Evolutionary conservation across 2,113 vertebrate genomes (phyloP).

Genomic region (Cepphus grylle): DNA sequence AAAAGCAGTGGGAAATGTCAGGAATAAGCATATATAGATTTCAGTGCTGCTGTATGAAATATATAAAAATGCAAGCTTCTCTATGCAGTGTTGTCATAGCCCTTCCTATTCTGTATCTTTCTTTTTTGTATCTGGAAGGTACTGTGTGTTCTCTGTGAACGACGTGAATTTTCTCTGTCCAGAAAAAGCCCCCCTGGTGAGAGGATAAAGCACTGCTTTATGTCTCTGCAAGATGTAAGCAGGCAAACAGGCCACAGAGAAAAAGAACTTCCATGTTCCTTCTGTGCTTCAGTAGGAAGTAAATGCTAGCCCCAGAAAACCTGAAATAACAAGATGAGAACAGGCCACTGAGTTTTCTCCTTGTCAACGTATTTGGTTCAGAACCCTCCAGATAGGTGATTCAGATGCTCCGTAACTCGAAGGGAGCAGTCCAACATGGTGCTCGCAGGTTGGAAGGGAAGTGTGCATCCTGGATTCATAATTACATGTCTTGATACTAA

Average conservation of each 20-base stretch:
- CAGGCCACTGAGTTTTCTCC: neutral
- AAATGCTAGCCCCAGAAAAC: neutral
- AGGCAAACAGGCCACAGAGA: neutral
- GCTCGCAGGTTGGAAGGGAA: neutral
- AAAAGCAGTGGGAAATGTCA: neutral
- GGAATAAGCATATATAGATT: neutral
- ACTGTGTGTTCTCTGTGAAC: neutral
- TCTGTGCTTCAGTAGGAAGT: neutral
- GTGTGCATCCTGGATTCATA: neutral
- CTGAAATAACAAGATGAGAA: neutral
- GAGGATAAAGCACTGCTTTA: neutral
- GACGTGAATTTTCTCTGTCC: neutral
- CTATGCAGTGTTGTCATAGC: neutral
- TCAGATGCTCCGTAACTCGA: neutral
- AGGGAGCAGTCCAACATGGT: neutral
- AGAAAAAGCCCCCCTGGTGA: neutral
- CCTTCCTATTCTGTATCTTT: neutral
- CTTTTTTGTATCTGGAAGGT: neutral
- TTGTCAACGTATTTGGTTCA: neutral
- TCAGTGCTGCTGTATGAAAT: neutral
- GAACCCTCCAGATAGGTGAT: neutral
- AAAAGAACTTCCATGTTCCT: neutral
- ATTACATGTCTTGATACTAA: neutral
- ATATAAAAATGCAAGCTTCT: neutral
- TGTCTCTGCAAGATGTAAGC: neutral